Evolutionary conservation across 2,797 vertebrate species (phyloP), one percentile per base, ranked within the genome.

Genomic region (Molossus alvarezi): DNA sequence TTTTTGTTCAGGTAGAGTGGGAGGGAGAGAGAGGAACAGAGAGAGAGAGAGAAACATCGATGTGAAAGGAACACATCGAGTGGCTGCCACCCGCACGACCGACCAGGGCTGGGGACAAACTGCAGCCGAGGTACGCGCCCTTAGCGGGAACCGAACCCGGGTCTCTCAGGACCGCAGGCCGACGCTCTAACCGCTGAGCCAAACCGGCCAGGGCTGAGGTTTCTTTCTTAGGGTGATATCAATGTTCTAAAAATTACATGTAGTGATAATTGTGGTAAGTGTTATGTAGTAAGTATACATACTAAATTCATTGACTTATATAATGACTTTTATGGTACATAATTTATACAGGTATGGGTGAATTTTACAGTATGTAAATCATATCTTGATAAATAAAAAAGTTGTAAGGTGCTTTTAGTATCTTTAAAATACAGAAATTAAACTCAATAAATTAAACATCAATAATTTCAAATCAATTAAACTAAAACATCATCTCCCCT

Each of bases 341-440:
- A 88, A 82, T 69, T 60, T 62, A 90, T 21, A 71, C 4, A 57
- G 81, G 20, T 14, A 67, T 8, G 17, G 58, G n/a, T 81, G 77
- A 55, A 95, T 86, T 72, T 89, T 64, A 81, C 48, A 29, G n/a
- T 37, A 62, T 37, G 27, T 51, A 92, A 89, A 80, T 73, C 64
- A 71, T 41, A 77, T 76, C 69, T 85, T 65, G 29, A 80, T 81
- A 81, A 96, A 84, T 2, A 37, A 72, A 85, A 81, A 95, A 79
- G 37, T 21, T 92, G 33, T 20, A 87, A 79, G 9, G 86, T 87
- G 3, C 11, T 83, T 85, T 85, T 29, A 75, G 8, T 41, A 80
- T 81, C 65, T 94, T 90, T 83, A 80, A 90, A 95, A 94, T 69
- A 94, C 0, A 92, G 33, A 41, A 87, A 75, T 33, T 84, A 75